Evolutionary conservation across 2,113 vertebrate species (phyloP).

Genomic region (Rafetus swinhoei): DNA sequence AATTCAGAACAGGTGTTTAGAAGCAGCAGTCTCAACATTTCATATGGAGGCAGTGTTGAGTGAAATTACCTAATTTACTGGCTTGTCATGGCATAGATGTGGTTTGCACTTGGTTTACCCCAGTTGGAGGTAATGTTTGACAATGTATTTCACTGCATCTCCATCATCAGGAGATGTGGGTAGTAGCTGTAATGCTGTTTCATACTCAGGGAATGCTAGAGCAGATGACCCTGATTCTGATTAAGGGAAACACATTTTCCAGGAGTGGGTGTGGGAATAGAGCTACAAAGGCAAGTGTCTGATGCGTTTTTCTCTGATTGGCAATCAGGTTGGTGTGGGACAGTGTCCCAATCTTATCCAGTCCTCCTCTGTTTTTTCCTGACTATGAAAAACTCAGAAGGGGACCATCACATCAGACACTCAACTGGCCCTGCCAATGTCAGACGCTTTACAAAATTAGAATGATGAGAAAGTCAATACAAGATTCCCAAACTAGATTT

Average conservation of each 20-base stretch:
- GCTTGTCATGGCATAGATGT: background rate
- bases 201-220: conserved; percentile 22
- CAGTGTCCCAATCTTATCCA: accelerated
- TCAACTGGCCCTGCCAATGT: background rate
- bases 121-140: background rate
- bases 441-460: background rate
- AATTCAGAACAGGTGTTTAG: background rate
- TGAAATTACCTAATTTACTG: background rate
- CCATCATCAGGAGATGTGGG: background rate
- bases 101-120: background rate
- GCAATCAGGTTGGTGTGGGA: accelerated
- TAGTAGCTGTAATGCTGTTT: conserved; percentile 4
- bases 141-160: background rate
- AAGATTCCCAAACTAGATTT: accelerated
- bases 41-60: background rate
- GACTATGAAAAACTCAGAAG: accelerated
- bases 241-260: background rate
- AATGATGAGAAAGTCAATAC: accelerated
- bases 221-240: conserved; percentile 13
- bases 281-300: background rate
- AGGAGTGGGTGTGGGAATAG: background rate
- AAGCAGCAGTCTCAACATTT: background rate
- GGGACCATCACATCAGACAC: background rate
- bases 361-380: accelerated
- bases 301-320: background rate